phyloP scores from a whole-genome alignment of 2,888 invertebrate species.

The Andrena hattorfiana region DNA sequence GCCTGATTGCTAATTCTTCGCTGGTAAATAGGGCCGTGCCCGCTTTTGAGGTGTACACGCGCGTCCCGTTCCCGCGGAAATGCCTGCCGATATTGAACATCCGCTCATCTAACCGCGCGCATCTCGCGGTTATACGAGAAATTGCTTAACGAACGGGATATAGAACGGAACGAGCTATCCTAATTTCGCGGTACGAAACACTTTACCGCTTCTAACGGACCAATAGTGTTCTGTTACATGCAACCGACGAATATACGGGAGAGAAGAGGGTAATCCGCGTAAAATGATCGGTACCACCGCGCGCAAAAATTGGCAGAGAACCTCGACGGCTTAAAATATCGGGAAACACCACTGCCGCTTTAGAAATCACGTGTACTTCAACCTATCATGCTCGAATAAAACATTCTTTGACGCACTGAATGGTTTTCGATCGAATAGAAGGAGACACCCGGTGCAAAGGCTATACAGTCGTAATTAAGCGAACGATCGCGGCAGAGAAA shows the following conservation, averaged over 20 bases:
- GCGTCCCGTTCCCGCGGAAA: conserved; percentile 66
- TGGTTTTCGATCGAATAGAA: background rate
- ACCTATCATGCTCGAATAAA: background rate
- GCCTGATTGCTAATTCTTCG: conserved; percentile 54
- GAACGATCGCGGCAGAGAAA: background rate
- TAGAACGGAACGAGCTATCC: conserved; percentile 64
- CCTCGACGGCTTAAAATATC: background rate
- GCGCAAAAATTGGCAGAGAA: background rate
- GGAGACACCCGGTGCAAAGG: background rate
- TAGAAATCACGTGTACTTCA: too few species aligned
- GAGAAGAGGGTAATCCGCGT: background rate
- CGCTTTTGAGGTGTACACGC: conserved; percentile 48
- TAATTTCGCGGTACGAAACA: conserved; percentile 59
- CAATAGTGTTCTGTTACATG: conserved; percentile 20
- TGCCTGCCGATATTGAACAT: conserved; percentile 78
- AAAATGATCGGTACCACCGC: background rate
- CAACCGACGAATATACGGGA: background rate
- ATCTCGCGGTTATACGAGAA: conserved; percentile 69
- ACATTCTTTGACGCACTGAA: background rate
- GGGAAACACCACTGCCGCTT: background rate
- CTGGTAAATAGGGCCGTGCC: conserved; percentile 22
- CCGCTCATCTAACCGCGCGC: conserved; percentile 70
- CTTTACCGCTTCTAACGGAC: conserved; percentile 23
- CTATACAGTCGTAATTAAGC: background rate
- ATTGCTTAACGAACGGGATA: conserved; percentile 73